Evolutionary conservation across 37 sponge, comb jelly and placozoan species (phyloP).

Genomic region (Ianthella basta): DNA sequence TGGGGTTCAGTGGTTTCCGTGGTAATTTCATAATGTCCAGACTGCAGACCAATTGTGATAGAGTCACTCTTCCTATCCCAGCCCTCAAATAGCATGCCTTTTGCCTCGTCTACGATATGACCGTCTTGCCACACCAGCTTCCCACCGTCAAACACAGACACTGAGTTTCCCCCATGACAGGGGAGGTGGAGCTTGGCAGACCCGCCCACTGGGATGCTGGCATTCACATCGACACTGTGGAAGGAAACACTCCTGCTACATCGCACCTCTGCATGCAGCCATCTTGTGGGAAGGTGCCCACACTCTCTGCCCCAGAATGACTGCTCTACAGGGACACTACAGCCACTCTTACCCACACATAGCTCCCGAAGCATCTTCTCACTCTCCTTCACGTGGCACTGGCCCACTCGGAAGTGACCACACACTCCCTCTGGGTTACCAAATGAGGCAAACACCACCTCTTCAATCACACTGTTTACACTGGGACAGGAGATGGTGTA

Average conservation of each 20-base stretch:
- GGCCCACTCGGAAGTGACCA: conserved; percentile 8
- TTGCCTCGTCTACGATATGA: neutral
- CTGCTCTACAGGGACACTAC: conserved; percentile 3
- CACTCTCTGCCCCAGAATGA: neutral
- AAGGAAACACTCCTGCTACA: neutral
- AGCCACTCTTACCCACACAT: conserved; percentile 4
- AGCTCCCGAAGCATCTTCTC: neutral
- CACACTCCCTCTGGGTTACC: conserved; percentile 24
- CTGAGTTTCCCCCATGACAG: neutral
- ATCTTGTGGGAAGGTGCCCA: neutral
- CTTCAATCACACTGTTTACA: conserved; percentile 1
- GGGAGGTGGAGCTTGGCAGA: conserved; percentile 34
- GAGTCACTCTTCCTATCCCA: conserved; percentile 18
- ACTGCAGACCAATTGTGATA: neutral
- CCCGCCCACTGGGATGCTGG: conserved; percentile 21
- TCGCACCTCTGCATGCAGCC: conserved; percentile 24
- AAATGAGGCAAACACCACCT: conserved; percentile 34
- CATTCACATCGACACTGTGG: conserved; percentile 25
- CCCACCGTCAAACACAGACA: conserved; percentile 22
- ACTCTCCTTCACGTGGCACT: conserved; percentile 20
- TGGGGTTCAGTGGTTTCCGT: conserved; percentile 2
- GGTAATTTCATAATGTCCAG: conserved; percentile 11
- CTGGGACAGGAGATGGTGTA: conserved; percentile 23
- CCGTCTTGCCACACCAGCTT: conserved; percentile 26
- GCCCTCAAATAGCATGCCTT: neutral